A percentile compares a stretch with the other conserved stretches of the same genome.
Evolutionary conservation across 2,797 vertebrate genomes (phyloP).

Genomic region (Brachymystax lenok): DNA sequence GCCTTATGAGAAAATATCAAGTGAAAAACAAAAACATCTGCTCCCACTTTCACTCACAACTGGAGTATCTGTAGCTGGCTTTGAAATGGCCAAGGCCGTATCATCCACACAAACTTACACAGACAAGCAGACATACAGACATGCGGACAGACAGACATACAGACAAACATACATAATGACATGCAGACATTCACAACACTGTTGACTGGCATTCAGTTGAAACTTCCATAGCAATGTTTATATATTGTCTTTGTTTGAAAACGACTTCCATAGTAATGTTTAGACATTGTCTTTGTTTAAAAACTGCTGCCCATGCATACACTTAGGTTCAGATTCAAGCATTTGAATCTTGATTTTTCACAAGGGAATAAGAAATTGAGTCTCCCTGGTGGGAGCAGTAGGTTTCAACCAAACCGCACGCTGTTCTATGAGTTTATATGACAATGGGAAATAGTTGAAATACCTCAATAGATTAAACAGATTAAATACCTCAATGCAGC

Average conservation of each 20-base stretch:
- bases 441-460: not conserved
- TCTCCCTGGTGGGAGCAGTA: too few relatives aligned
- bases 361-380: too few relatives aligned
- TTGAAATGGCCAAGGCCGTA: slow-evolving; percentile 20
- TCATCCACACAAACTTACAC: slow-evolving; percentile 17
- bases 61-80: slow-evolving; percentile 42
- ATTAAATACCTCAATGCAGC: not conserved
- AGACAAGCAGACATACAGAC: slow-evolving; percentile 10
- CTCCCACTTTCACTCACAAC: slow-evolving; percentile 49
- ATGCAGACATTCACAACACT: too few relatives aligned
- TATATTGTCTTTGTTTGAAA: too few relatives aligned
- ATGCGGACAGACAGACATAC: not conserved
- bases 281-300: too few relatives aligned
- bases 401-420: not conserved
- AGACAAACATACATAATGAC: slow-evolving; percentile 6
- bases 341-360: too few relatives aligned
- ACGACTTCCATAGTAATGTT: not conserved
- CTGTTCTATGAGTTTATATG: not conserved
- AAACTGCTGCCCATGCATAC: too few relatives aligned
- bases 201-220: not conserved
- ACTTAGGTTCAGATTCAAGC: too few relatives aligned
- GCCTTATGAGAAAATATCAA: slow-evolving; percentile 43
- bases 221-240: not conserved
- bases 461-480: not conserved
- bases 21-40: slow-evolving; percentile 51